Evolutionary conservation across 2,113 vertebrate genomes (phyloP).

Genomic region (Plotosus lineatus): DNA sequence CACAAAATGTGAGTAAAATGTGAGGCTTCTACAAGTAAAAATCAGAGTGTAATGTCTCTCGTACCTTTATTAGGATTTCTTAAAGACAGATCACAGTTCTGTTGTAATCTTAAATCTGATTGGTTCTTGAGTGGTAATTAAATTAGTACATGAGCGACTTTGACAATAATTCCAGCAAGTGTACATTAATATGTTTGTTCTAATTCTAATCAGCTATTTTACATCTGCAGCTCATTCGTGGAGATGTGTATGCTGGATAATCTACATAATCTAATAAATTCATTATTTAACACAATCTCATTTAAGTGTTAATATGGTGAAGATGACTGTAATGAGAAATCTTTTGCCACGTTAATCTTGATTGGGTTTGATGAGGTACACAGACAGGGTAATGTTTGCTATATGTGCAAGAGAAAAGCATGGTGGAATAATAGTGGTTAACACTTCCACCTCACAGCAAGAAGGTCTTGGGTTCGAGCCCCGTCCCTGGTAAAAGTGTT

Average conservation of each 20-base stretch:
- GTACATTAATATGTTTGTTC: not conserved
- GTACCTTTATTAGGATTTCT: not conserved
- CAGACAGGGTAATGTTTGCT: too few relatives aligned
- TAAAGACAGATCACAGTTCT: not conserved
- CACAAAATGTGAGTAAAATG: not conserved
- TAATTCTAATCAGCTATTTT: not conserved
- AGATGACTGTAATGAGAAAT: not conserved
- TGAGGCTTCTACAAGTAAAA: not conserved
- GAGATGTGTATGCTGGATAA: not conserved
- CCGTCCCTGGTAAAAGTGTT: too few relatives aligned
- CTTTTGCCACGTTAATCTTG: too few relatives aligned
- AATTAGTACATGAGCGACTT: not conserved
- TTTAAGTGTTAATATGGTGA: not conserved
- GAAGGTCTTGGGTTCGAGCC: too few relatives aligned
- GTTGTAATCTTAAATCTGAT: not conserved
- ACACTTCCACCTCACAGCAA: too few relatives aligned
- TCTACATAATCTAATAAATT: not conserved
- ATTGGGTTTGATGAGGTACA: too few relatives aligned
- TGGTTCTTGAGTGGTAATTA: not conserved
- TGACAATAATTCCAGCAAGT: not conserved
- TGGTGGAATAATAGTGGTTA: too few relatives aligned
- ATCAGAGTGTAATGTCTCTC: not conserved
- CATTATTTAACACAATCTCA: not conserved
- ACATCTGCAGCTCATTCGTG: not conserved
- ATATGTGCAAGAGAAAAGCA: too few relatives aligned